Evolutionary conservation across 2,113 vertebrate genomes (phyloP), one percentile per base, ranked within the genome.

Genomic region (Gnathonemus longibarbis): DNA sequence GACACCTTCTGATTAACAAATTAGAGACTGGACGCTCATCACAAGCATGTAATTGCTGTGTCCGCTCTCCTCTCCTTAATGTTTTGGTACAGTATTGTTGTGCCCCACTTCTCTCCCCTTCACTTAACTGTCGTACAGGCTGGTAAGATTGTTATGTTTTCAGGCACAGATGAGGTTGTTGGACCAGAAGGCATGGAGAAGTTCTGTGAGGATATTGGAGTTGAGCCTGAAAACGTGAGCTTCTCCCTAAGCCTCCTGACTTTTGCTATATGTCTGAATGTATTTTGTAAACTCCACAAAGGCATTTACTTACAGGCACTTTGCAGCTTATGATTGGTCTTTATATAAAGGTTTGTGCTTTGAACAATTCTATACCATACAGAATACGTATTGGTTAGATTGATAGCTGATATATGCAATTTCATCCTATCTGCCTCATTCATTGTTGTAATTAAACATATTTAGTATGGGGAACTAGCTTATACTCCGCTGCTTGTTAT

Each of bases 111-210:
- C 74, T 80, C 35, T 80, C 48, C 10, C 10, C 4, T 87, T 53
- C n/a, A 35, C 19, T 35, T 39, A 0, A 31, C 31, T 52, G n/a
- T 24, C 9, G 35, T 58, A 39, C 39, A 62, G 39, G 42, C 87
- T 58, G 56, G 9, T 45, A 62, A 35, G 17, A 31, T 62, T 39
- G 56, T 27, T 46, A 3, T 88, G 17, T 13, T 62, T 50, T 53
- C 48, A 98, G 98, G 97, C 92, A 94, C 97, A 0, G 97, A 98
- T 96, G 98, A 98, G 94, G 95, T 98, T 93, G 96, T 99, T 77
- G 98, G 98, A 56, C 98, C 98, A 0, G 98, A 99, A 95, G 97
- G 97, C 94, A 99, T 99, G 98, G 98, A 98, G 95, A 98, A 97
- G 92, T 99, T 99, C 95, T 99, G 98, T 95, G 97, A 99, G 95